These are phyloP conservation scores for Gadus chalcogrammus DNA, from an alignment of 2,113 vertebrate genomes.

Conservation along the genomic window DNA sequence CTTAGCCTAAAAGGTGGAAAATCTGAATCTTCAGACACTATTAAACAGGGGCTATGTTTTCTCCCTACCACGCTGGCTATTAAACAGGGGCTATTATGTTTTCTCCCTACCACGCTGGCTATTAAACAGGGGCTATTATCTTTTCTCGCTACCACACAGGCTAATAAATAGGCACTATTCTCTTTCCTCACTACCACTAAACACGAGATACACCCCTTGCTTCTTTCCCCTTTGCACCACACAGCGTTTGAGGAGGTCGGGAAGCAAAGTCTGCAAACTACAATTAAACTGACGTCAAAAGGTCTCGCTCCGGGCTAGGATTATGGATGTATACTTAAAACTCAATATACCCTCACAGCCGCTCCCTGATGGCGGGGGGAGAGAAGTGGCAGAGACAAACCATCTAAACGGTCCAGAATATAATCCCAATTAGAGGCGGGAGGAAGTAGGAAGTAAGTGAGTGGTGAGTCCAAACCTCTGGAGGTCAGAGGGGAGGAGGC, in stretches of 20 bases:
- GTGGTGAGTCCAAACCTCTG: conserved; percentile 79
- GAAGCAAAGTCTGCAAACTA: conserved; percentile 29
- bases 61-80: conserved; percentile 2
- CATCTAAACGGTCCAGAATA: conserved; percentile 65
- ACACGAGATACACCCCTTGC: neutral
- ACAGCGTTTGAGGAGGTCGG: neutral
- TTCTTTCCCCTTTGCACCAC: neutral
- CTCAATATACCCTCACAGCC: conserved; percentile 43
- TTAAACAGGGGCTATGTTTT: neutral
- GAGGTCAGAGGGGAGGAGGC: conserved; percentile 95
- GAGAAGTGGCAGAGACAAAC: conserved; percentile 60
- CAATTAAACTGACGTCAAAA: conserved; percentile 57
- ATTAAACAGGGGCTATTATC: neutral
- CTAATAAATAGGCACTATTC: neutral
- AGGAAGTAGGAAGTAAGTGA: conserved; percentile 62
- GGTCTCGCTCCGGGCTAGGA: conserved; percentile 35
- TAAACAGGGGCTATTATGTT: too few relatives aligned
- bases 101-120: conserved; percentile 1
- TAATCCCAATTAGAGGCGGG: conserved; percentile 66
- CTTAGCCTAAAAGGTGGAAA: conserved; percentile 73
- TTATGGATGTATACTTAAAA: conserved; percentile 65
- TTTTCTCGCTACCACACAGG: too few relatives aligned
- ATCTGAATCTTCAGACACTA: neutral
- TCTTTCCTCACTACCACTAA: neutral
- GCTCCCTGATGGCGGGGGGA: conserved; percentile 18